Evolutionary conservation across 2,888 invertebrate species (phyloP).

Genomic region (Aplocera efformata): DNA sequence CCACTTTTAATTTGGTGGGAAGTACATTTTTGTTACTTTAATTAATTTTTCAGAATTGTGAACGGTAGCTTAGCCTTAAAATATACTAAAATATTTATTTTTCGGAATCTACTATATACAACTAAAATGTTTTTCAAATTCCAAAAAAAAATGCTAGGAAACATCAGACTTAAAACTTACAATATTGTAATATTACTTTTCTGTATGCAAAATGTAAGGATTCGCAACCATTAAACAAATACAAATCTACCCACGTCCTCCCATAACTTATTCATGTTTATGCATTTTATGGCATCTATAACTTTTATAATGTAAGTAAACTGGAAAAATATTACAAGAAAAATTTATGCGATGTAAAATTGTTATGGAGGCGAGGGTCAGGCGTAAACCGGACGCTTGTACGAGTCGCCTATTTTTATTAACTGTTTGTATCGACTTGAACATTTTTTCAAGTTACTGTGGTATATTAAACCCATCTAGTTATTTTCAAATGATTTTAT

Average conservation of each 20-base stretch:
- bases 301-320: conserved; percentile 54
- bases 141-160: too few species aligned
- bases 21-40: too few species aligned
- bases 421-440: conserved; percentile 41
- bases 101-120: too few species aligned
- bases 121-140: too few species aligned
- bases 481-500: too few species aligned
- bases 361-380: conserved; percentile 45
- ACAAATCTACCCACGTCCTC: not conserved
- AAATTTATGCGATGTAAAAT: conserved; percentile 53
- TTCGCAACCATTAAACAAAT: not conserved
- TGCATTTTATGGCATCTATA: conserved; percentile 48
- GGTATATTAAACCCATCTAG: too few species aligned
- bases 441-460: conserved; percentile 29
- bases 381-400: conserved; percentile 29
- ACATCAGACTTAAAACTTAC: too few species aligned
- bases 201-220: not conserved
- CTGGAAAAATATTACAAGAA: conserved; percentile 43
- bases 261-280: conserved; percentile 23
- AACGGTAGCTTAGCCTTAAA: too few species aligned
- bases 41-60: too few species aligned
- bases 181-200: too few species aligned
- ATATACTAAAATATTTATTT: too few species aligned
- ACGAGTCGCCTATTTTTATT: conserved; percentile 42
- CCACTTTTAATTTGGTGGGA: too few species aligned